Evolutionary conservation across 2,888 invertebrate species (phyloP), one percentile per base, ranked within the genome.

Genomic region (Sisyra terminalis): DNA sequence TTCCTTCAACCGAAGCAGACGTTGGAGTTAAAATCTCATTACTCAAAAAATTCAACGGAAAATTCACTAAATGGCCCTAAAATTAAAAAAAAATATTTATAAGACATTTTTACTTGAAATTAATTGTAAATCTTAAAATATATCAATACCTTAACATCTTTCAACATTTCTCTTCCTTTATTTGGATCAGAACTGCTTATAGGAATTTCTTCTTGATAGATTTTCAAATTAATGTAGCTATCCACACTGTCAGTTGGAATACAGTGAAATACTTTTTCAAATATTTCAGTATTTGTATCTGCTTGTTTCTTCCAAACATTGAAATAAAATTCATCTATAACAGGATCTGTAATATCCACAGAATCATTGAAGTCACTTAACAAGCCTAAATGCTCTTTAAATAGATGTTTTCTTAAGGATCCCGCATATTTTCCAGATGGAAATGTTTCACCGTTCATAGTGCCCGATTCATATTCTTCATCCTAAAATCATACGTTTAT

Each of bases 311-410:
- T 70, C 94, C 96, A 97, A 4, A 82, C 61, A 48, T 80, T 75
- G 50, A 74, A 76, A 61, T 86, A 97, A 66, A 98, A 97, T 10
- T 74, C 61, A 46, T 85, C 78, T 44, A 70, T 68, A 43, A 84
- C 72, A 0, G 90, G 88, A 64, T 97, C 96, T 35, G 72, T 73
- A 1, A 94, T 63, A 52, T 79, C 75, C 8, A 78, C 55, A 14
- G 53, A 53, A 34, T 51, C 52, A 44, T 60, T 56, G 42, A 61
- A 57, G 32, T 63, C 58, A 17, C 61, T 67, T 10, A 73, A 56
- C 3, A 78, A 61, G 3, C 94, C 96, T 39, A 97, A 71, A 61
- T 97, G 97, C 58, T 97, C 97, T 46, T 79, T 71, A 63, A 97
- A 94, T 39, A 97, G 66, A 36, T 83, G 75, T 56, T 80, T 81